Evolutionary conservation across 2,888 invertebrate species (phyloP).

Genomic region (Cistogaster globosa): DNA sequence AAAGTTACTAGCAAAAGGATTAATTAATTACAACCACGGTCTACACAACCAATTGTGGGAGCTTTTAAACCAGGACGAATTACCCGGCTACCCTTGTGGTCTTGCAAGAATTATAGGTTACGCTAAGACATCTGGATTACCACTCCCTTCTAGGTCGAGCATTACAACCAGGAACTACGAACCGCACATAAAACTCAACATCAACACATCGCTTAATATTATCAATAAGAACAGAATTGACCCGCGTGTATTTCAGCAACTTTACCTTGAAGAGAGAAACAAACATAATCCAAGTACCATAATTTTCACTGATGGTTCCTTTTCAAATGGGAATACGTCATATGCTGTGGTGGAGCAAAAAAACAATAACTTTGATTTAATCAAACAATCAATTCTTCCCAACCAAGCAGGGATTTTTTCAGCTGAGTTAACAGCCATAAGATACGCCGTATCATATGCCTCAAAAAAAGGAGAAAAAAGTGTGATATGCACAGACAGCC

Average conservation of each 20-base stretch:
- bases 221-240: no score
- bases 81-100: not conserved
- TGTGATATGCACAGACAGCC: not conserved
- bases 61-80: not conserved
- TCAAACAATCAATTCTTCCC: no score
- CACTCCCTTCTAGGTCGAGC: no score
- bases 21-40: not conserved
- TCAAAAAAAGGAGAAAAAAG: not conserved
- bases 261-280: not conserved
- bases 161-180: no score
- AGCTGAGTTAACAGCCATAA: constrained; percentile 6
- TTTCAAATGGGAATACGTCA: not conserved
- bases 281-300: not conserved
- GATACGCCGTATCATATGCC: not conserved
- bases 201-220: not conserved
- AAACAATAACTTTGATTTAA: no score
- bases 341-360: no score
- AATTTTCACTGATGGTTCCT: not conserved
- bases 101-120: not conserved
- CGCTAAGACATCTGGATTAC: not conserved
- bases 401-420: not conserved
- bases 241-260: not conserved
- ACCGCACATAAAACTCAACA: no score
- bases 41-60: not conserved
- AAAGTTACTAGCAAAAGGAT: not conserved